Evolutionary conservation across 2,888 invertebrate species (phyloP).

Genomic region (Notodonta dromedarius): DNA sequence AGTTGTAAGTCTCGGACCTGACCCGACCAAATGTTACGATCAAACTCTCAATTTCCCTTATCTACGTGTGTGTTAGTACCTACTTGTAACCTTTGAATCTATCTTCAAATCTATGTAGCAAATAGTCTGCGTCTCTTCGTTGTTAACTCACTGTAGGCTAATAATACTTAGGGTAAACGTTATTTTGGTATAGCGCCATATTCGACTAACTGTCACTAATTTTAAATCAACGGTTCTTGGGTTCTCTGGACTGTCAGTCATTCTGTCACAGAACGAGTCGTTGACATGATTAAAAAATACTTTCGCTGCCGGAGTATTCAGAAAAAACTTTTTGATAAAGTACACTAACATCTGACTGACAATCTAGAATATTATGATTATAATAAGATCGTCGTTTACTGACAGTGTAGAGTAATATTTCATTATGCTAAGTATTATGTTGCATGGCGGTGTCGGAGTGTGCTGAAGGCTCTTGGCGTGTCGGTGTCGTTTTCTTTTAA

Average conservation of each 20-base stretch:
- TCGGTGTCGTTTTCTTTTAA: slow-evolving; percentile 76
- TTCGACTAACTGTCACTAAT: slow-evolving; percentile 76
- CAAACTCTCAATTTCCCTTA: slow-evolving; percentile 37
- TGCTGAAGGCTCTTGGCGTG: slow-evolving; percentile 68
- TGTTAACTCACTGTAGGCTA: slow-evolving; percentile 74
- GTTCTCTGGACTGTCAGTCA: slow-evolving; percentile 22
- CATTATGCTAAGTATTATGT: slow-evolving; percentile 28
- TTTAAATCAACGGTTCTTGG: slow-evolving; percentile 58
- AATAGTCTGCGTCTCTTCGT: slow-evolving; percentile 75
- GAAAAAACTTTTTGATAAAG: too few relatives aligned
- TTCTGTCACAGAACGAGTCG: not conserved
- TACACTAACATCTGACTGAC: too few relatives aligned
- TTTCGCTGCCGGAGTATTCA: too few relatives aligned
- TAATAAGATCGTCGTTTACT: not conserved
- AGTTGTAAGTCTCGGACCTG: slow-evolving; percentile 55
- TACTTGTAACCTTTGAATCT: slow-evolving; percentile 56
- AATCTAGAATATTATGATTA: too few relatives aligned
- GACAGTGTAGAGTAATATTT: slow-evolving; percentile 15
- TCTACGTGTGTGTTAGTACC: slow-evolving; percentile 41
- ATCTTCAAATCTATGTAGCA: slow-evolving; percentile 63
- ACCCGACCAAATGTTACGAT: slow-evolving; percentile 39
- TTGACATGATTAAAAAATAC: too few relatives aligned
- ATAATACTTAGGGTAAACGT: slow-evolving; percentile 63
- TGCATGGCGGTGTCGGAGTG: slow-evolving; percentile 58
- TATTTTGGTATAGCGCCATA: slow-evolving; percentile 77